Conservation (phyloP, 2,888 invertebrate genomes). For the Ptilodon capucinus region DNA sequence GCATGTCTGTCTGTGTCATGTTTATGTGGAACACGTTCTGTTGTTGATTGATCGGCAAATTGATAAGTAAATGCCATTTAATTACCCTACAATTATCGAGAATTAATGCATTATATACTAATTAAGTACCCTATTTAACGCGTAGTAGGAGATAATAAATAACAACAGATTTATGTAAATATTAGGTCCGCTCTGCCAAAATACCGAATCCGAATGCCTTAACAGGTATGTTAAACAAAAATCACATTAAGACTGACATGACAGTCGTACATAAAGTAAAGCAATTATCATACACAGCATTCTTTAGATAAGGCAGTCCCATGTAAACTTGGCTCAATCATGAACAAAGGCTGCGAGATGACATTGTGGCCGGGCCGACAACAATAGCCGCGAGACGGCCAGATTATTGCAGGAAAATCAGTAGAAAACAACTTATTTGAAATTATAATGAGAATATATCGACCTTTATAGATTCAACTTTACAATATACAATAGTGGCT, state of each 20-base stretch:
- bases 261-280: constrained; percentile 46
- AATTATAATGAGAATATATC: constrained; percentile 30
- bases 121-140: not conserved
- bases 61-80: not conserved
- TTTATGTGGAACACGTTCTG: constrained; percentile 1
- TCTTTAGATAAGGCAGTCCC: constrained; percentile 63
- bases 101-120: constrained; percentile 1
- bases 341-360: constrained; percentile 53
- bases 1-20: not conserved
- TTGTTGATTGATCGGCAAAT: not conserved
- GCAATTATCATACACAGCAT: constrained; percentile 61
- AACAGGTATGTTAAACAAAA: constrained; percentile 18
- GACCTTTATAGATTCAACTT: constrained; percentile 9
- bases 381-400: constrained; percentile 30
- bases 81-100: not conserved
- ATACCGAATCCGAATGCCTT: not conserved
- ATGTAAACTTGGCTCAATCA: constrained; percentile 56
- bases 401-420: constrained; percentile 41
- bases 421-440: constrained; percentile 36
- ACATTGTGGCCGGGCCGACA: constrained; percentile 38
- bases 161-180: not conserved
- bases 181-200: constrained; percentile 4
- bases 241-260: constrained; percentile 32
- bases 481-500: constrained; percentile 14
- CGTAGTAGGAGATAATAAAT: not conserved